Conservation (phyloP, 2,888 invertebrate species). For the Ectropis crepuscularia region DNA sequence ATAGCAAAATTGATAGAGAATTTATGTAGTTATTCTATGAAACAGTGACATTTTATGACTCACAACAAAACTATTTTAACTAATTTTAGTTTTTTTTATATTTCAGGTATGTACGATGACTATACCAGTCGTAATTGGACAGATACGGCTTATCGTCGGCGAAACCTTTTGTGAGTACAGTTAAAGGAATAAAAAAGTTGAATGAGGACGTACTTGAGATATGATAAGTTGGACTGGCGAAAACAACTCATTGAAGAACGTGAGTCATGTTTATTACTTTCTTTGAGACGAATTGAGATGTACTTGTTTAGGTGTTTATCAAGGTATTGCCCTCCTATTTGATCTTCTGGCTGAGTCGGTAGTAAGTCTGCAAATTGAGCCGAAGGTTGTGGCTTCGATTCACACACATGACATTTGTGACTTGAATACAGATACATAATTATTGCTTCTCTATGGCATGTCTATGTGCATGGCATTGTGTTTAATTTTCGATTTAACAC, state of each 20-base stretch:
- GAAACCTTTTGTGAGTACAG: slow-evolving; percentile 22
- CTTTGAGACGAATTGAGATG: background rate
- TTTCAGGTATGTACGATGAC: slow-evolving; percentile 20
- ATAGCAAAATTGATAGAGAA: too few species aligned
- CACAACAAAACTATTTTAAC: background rate
- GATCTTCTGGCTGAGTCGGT: too few species aligned
- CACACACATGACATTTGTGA: too few species aligned
- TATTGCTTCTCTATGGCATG: too few species aligned
- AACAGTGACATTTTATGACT: background rate
- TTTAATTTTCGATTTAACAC: too few species aligned
- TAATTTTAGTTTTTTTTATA: slow-evolving; percentile 4
- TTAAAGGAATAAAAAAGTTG: background rate
- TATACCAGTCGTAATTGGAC: slow-evolving; percentile 15
- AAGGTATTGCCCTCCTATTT: too few species aligned
- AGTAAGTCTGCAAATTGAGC: too few species aligned
- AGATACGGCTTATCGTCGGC: slow-evolving; percentile 23
- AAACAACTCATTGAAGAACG: background rate
- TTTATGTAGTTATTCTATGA: too few species aligned
- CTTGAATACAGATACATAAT: too few species aligned
- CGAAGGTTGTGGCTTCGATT: too few species aligned
- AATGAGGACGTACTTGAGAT: slow-evolving; percentile 12
- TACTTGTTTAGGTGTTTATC: too few species aligned
- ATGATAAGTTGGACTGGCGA: background rate
- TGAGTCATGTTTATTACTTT: background rate
- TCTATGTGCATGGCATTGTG: too few species aligned